Percentiles rank a stretch among this genome's conserved stretches.
phyloP scores from a whole-genome alignment of 2,888 invertebrate species.

The Lithophane leautieri region DNA sequence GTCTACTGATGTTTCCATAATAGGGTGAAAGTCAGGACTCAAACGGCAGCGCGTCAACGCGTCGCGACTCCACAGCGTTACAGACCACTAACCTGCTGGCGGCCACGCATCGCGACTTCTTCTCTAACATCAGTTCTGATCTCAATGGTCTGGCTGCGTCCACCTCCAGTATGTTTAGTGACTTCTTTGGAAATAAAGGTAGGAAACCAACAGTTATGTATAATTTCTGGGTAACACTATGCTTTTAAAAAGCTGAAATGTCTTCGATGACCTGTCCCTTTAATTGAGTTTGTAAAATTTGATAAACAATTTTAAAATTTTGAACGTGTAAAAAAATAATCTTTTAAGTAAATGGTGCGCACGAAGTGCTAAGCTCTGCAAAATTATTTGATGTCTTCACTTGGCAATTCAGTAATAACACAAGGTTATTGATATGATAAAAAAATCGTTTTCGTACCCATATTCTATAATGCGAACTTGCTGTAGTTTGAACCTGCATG shows the following conservation, averaged over 20 bases:
- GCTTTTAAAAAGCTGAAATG: background rate
- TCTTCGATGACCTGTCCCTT: background rate
- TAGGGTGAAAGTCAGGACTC: slow-evolving; percentile 87
- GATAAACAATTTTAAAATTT: background rate
- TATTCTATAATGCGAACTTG: no score
- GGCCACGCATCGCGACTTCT: slow-evolving; percentile 94
- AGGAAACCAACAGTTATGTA: slow-evolving; percentile 48
- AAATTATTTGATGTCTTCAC: background rate
- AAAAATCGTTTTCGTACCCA: no score
- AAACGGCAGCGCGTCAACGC: slow-evolving; percentile 73
- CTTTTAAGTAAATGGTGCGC: background rate
- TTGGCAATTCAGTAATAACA: background rate
- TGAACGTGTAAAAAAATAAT: background rate
- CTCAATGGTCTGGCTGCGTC: slow-evolving; percentile 98
- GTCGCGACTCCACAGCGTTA: slow-evolving; percentile 92
- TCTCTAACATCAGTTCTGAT: slow-evolving; percentile 97
- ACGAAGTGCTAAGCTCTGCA: background rate
- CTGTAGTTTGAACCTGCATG: background rate
- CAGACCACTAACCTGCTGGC: slow-evolving; percentile 92
- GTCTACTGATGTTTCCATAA: slow-evolving; percentile 5
- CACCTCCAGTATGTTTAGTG: slow-evolving; percentile 98
- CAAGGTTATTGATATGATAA: no score
- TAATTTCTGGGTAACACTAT: background rate
- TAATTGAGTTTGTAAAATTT: background rate
- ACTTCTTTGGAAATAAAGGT: slow-evolving; percentile 96